Conservation (phyloP, 2,888 invertebrate species). For the Hyposoter dolosus region DNA sequence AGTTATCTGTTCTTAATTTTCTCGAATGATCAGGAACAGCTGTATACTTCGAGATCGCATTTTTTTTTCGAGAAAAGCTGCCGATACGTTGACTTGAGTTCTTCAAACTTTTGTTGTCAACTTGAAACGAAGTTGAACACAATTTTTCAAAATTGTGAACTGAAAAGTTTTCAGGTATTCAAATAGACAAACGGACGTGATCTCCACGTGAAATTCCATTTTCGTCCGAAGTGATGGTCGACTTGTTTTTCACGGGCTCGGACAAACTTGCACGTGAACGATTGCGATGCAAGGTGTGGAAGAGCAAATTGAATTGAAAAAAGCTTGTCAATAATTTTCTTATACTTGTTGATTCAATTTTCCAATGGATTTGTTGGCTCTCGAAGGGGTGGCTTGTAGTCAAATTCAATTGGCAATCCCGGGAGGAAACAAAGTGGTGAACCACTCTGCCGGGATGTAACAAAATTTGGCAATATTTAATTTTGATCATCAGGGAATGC, state of each 20-base stretch:
- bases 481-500: slow-evolving; percentile 13
- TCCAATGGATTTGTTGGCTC: neutral
- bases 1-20: neutral
- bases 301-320: neutral
- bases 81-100: neutral
- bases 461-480: slow-evolving; percentile 41
- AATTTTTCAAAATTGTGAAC: neutral
- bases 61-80: neutral
- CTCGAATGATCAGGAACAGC: neutral
- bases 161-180: neutral
- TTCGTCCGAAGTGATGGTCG: neutral
- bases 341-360: neutral
- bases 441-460: slow-evolving; percentile 23
- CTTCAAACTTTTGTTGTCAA: neutral
- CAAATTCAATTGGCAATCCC: slow-evolving; percentile 7
- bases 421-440: neutral
- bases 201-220: neutral
- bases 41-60: neutral
- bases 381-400: neutral
- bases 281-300: too few species aligned
- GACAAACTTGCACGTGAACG: too few species aligned
- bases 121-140: neutral
- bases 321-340: neutral
- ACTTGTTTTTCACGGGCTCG: neutral
- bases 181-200: neutral